Percentiles rank a stretch among this genome's conserved stretches.
Evolutionary conservation across 2,888 invertebrate species (phyloP).

Genomic region (Anorthoa munda): DNA sequence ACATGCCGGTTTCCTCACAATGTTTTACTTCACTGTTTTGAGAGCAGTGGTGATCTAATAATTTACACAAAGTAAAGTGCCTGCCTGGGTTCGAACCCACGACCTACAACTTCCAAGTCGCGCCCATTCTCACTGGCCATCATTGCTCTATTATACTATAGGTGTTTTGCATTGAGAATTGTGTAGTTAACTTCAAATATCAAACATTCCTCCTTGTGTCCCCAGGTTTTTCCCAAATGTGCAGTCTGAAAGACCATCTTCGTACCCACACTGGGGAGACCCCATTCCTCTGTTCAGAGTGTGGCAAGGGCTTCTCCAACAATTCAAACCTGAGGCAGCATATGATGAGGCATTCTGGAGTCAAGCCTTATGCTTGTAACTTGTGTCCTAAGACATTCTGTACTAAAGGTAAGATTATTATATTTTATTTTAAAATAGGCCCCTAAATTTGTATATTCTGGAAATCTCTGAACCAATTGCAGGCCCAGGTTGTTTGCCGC

Average conservation of each 20-base stretch:
- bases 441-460: too few species aligned
- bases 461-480: too few species aligned
- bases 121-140: too few species aligned
- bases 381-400: slow-evolving; percentile 91
- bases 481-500: too few species aligned
- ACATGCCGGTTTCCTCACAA: too few species aligned
- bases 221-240: slow-evolving; percentile 89
- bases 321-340: slow-evolving; percentile 91
- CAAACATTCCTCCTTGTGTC: slow-evolving; percentile 8
- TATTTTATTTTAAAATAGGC: neutral
- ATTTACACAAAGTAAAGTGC: too few species aligned
- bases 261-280: slow-evolving; percentile 90
- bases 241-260: slow-evolving; percentile 90
- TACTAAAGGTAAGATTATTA: slow-evolving; percentile 84
- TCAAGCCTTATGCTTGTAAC: slow-evolving; percentile 89
- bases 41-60: too few species aligned
- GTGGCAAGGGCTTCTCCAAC: slow-evolving; percentile 90
- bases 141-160: too few species aligned
- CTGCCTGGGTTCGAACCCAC: too few species aligned
- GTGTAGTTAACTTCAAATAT: neutral
- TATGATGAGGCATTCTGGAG: slow-evolving; percentile 89
- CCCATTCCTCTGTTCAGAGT: slow-evolving; percentile 90
- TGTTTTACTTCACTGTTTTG: too few species aligned
- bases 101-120: too few species aligned
- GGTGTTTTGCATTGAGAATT: too few species aligned